These are phyloP conservation scores for Albula glossodonta DNA, from an alignment of 2,113 vertebrate species.

Conservation along the genomic window DNA sequence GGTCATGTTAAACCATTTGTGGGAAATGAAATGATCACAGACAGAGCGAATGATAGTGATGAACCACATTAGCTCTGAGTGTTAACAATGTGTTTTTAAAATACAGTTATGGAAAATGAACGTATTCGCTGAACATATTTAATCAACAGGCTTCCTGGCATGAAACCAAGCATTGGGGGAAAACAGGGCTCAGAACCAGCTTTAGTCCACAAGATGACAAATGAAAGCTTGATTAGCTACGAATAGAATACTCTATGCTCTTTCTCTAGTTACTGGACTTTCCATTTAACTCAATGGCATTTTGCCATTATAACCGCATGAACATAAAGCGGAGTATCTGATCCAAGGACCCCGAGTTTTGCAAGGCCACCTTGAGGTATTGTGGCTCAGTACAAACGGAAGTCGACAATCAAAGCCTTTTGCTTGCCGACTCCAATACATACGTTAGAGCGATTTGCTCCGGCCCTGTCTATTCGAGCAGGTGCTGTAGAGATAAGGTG, in stretches of 20 bases:
- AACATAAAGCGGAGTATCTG: constrained; percentile 15
- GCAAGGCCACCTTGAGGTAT: constrained; percentile 42
- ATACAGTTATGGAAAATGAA: no score
- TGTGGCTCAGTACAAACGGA: constrained; percentile 48
- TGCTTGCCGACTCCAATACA: constrained; percentile 55
- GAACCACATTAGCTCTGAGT: no score
- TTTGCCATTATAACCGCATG: constrained; percentile 14
- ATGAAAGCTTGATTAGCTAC: constrained; percentile 17
- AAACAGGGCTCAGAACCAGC: neutral
- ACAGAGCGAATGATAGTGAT: no score
- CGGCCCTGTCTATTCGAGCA: neutral
- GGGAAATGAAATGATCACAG: no score
- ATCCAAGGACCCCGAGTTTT: constrained; percentile 16
- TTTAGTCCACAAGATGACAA: neutral
- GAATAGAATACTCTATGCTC: neutral
- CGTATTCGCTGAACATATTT: no score
- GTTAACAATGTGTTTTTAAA: no score
- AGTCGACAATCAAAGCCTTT: constrained; percentile 51
- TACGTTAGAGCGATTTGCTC: constrained; percentile 46
- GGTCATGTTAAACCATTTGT: no score
- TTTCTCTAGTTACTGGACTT: neutral
- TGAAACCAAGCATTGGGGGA: no score
- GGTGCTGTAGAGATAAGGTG: neutral
- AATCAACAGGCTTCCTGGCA: no score
- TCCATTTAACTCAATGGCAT: constrained; percentile 27